These are phyloP conservation scores for Diploptera punctata DNA, from an alignment of 2,888 invertebrate species.

Conservation along the genomic window DNA sequence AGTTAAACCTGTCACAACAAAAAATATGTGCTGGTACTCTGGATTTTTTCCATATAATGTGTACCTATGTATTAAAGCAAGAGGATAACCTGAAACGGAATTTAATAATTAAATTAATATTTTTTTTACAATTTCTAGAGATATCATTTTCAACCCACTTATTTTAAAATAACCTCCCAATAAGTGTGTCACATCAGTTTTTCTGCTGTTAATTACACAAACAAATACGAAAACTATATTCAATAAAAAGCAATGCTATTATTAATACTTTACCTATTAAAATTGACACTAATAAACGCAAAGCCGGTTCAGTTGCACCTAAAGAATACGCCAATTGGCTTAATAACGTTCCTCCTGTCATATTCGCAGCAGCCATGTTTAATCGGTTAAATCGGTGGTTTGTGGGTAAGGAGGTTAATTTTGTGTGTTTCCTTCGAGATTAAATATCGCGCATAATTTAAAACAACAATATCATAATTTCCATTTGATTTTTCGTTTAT, in stretches of 20 bases:
- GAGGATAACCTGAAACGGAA: conserved; percentile 71
- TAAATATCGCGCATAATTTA: too few relatives aligned
- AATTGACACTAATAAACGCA: conserved; percentile 69
- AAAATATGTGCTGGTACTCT: conserved; percentile 73
- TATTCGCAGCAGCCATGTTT: conserved; percentile 30
- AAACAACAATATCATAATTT: too few relatives aligned
- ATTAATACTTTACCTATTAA: conserved; percentile 61
- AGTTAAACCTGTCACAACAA: conserved; percentile 71
- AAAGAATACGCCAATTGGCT: conserved; percentile 56
- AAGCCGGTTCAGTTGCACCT: conserved; percentile 68
- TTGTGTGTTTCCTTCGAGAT: too few relatives aligned
- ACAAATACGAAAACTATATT: too few relatives aligned
- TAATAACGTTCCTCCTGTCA: conserved; percentile 25
- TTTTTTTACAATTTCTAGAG: too few relatives aligned
- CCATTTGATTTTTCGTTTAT: too few relatives aligned
- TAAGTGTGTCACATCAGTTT: not conserved
- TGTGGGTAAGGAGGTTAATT: too few relatives aligned
- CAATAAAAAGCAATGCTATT: too few relatives aligned
- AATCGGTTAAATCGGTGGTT: too few relatives aligned
- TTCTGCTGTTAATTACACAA: not conserved
- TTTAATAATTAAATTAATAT: not conserved
- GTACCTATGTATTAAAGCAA: conserved; percentile 56
- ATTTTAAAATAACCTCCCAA: conserved; percentile 7
- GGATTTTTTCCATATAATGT: conserved; percentile 62
- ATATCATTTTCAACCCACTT: not conserved